These are phyloP conservation scores for Venustoraphidia nigricollis DNA, from an alignment of 2,888 invertebrate species.

Conservation along the genomic window DNA sequence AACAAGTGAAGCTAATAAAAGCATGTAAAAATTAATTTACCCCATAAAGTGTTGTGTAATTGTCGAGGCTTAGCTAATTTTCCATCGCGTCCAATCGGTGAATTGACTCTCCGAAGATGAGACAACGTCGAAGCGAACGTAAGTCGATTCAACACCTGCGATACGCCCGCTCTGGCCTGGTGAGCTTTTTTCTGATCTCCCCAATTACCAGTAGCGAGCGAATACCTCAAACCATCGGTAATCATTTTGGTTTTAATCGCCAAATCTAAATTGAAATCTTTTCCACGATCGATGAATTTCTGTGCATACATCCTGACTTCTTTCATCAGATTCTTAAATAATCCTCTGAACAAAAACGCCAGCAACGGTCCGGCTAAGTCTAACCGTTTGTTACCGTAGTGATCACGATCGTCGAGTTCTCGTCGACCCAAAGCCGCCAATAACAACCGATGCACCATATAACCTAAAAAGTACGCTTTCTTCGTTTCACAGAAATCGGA, in stretches of 20 bases:
- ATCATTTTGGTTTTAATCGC: slow-evolving; percentile 96
- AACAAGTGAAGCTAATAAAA: too few relatives aligned
- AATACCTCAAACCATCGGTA: slow-evolving; percentile 94
- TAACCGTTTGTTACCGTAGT: slow-evolving; percentile 96
- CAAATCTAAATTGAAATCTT: slow-evolving; percentile 94
- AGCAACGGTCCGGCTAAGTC: slow-evolving; percentile 95
- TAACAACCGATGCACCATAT: slow-evolving; percentile 96
- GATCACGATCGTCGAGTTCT: slow-evolving; percentile 98
- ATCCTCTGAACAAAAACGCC: slow-evolving; percentile 90
- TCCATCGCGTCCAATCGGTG: slow-evolving; percentile 97
- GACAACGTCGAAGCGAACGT: slow-evolving; percentile 98
- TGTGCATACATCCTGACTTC: slow-evolving; percentile 98
- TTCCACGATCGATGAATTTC: slow-evolving; percentile 96
- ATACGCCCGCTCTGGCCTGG: slow-evolving; percentile 92
- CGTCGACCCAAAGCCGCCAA: slow-evolving; percentile 89
- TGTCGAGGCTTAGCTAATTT: slow-evolving; percentile 98
- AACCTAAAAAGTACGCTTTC: slow-evolving; percentile 93
- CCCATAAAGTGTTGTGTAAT: slow-evolving; percentile 98
- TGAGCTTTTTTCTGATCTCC: slow-evolving; percentile 99
- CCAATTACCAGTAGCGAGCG: slow-evolving; percentile 99
- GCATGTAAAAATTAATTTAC: slow-evolving; percentile 24
- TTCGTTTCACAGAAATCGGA: slow-evolving; percentile 99
- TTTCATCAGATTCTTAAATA: slow-evolving; percentile 92
- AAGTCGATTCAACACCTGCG: slow-evolving; percentile 93
- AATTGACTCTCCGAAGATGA: slow-evolving; percentile 94